Evolutionary conservation across 2,797 vertebrate genomes (phyloP), one percentile per base, ranked within the genome.

Genomic region (Eutrigla gurnardus): DNA sequence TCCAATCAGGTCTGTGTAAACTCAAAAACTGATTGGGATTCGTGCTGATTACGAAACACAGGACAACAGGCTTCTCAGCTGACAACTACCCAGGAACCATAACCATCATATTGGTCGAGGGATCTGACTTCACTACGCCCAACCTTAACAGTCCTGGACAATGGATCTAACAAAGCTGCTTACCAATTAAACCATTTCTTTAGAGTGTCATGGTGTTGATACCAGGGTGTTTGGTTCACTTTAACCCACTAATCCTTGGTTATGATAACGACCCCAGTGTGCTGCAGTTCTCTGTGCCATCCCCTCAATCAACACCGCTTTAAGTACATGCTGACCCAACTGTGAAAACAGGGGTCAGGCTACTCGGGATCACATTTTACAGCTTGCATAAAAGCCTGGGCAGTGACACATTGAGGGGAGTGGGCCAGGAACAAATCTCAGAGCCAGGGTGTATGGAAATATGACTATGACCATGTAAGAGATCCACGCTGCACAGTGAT

Each of bases 301-400:
- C 14, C 6, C 40, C 36, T 35, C 43, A 7, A 35, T 63, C 62
- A 39, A 53, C 62, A 65, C 52, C 69, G 54, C 62, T 45, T 68
- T 52, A 55, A 73, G 46, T 45, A 70, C 72, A 83, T 78, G 79
- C 55, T 78, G 65, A 67, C 58, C 59, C 62, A 69, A 62, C 53
- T 67, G 54, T 72, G 50, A 85, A 65, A 73, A 66, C 40, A 37
- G 4, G 57, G n/a, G 43, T 66, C 50, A 45, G 66, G 60, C 45
- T 66, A 84, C 74, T 76, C 47, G 52, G 77, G 85, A 87, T 90
- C 83, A 79, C 81, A 83, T 89, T 88, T 91, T 85, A 87, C 54
- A 70, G 85, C 77, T 73, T 78, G 71, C 76, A 82, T 69, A 66
- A 74, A 84, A 81, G 78, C 65, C 77, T 11, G 52, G 55, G 73